These are phyloP conservation scores for Gymnodraco acuticeps DNA, from an alignment of 2,797 vertebrate genomes.

Conservation along the genomic window DNA sequence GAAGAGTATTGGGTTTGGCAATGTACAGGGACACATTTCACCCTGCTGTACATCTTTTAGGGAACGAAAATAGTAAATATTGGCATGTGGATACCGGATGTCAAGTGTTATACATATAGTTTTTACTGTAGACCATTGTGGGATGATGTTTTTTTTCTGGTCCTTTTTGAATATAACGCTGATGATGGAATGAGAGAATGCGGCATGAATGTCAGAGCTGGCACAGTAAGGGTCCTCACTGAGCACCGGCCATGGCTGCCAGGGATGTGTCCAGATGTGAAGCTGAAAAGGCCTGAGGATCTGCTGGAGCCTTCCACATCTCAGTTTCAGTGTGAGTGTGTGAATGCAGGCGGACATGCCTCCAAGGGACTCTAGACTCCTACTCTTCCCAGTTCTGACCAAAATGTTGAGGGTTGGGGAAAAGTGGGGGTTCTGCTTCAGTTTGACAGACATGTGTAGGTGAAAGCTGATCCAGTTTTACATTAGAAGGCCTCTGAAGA, in stretches of 20 bases:
- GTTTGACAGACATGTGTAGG: constrained; percentile 15
- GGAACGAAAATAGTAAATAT: constrained; percentile 43
- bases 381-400: constrained; percentile 28
- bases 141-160: constrained; percentile 53
- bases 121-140: constrained; percentile 27
- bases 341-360: constrained; percentile 34
- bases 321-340: constrained; percentile 38
- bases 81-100: constrained; percentile 55
- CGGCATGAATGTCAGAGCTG: constrained; percentile 43
- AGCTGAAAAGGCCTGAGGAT: constrained; percentile 50
- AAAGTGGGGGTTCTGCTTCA: constrained; percentile 19
- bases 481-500: constrained; percentile 20
- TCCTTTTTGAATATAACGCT: constrained; percentile 31
- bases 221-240: constrained; percentile 32
- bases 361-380: constrained; percentile 24
- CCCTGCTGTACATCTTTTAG: constrained; percentile 33
- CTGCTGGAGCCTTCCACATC: constrained; percentile 37
- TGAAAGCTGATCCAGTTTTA: constrained; percentile 28
- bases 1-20: constrained; percentile 45
- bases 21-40: constrained; percentile 37
- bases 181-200: constrained; percentile 44
- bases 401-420: constrained; percentile 33
- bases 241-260: constrained; percentile 35
- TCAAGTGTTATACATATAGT: constrained; percentile 48
- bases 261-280: constrained; percentile 70